phyloP scores from a whole-genome alignment of 2,113 vertebrate genomes.

The Salvelinus namaycush region DNA sequence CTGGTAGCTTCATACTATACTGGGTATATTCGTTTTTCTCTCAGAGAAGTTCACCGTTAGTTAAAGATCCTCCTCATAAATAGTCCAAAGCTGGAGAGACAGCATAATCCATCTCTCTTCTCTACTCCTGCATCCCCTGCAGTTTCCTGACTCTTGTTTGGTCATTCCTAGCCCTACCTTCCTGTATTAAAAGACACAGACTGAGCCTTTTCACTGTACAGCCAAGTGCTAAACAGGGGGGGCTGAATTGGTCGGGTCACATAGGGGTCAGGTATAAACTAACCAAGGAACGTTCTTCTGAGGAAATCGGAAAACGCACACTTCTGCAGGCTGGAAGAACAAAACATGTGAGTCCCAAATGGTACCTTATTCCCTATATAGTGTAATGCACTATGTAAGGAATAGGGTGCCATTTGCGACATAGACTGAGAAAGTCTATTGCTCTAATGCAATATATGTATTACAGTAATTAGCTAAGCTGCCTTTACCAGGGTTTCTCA shows the following conservation, averaged over 20 bases:
- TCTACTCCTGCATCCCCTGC: constrained; percentile 27
- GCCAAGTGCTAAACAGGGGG: constrained; percentile 45
- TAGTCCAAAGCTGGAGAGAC: constrained; percentile 52
- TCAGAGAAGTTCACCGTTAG: constrained; percentile 41
- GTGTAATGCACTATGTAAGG: too few species aligned
- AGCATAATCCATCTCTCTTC: constrained; percentile 31
- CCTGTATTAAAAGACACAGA: constrained; percentile 35
- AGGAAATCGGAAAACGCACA: too few species aligned
- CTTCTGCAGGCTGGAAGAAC: too few species aligned
- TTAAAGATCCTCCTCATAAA: constrained; percentile 53
- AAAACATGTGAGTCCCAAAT: too few species aligned
- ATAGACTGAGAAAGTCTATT: too few species aligned
- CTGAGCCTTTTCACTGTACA: constrained; percentile 44
- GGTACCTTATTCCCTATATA: too few species aligned
- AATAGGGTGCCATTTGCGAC: too few species aligned
- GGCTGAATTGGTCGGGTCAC: constrained; percentile 42
- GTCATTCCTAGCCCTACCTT: constrained; percentile 44
- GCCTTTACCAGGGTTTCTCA: too few species aligned
- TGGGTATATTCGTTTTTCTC: neutral
- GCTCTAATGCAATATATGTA: too few species aligned
- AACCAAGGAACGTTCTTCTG: neutral
- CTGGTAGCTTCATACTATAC: neutral
- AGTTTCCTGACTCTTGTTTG: constrained; percentile 48
- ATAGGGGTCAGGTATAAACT: constrained; percentile 38
- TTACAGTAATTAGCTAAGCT: too few species aligned